Evolutionary conservation across 2,113 vertebrate genomes (phyloP), one percentile per base, ranked within the genome.

Genomic region (Sphaerodactylus townsendi): DNA sequence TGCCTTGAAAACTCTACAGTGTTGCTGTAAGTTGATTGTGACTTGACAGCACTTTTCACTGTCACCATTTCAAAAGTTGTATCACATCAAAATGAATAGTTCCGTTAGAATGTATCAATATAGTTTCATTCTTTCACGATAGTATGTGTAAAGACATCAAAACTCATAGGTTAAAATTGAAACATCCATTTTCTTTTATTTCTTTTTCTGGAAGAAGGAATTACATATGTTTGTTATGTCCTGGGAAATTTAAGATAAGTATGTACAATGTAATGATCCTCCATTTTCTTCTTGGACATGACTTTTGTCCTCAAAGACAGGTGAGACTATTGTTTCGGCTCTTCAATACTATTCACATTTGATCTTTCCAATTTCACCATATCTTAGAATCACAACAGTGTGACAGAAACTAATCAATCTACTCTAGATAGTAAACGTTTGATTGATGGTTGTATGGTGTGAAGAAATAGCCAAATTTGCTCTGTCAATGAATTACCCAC

Each of bases 71-170:
- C 33, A 88, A 81, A 92, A 82, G 48, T 84, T 13, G 41, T 1
- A 0, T 82, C 1, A 4, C 70, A 89, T 75, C 77, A 81, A 90
- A 93, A 86, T 9, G 21, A 28, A 7, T 68, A 2, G 17, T 86
- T 90, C 2, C 81, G 94, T 92, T 91, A 85, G 89, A 90, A 93
- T 92, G 93, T 91, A 93, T 91, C 25, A 81, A 85, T 91, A 9
- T 1, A 81, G 21, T 89, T 28, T 90, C 77, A 89, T 90, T 93
- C 89, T 92, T 90, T 86, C 59, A 74, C 90, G 25, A 88, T 59
- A 92, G 85, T 39, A 76, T 85, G 35, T 4, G n/a, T 85, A 41
- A 92, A 92, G 33, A 68, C 44, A 44, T 44, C n/a, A n/a, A 44
- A 9, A 44, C 4, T 44, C 44, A 44, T 44, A 44, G 44, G 2